Conservation (phyloP, 1,140 invertebrate species). For the Conus betulinus region DNA sequence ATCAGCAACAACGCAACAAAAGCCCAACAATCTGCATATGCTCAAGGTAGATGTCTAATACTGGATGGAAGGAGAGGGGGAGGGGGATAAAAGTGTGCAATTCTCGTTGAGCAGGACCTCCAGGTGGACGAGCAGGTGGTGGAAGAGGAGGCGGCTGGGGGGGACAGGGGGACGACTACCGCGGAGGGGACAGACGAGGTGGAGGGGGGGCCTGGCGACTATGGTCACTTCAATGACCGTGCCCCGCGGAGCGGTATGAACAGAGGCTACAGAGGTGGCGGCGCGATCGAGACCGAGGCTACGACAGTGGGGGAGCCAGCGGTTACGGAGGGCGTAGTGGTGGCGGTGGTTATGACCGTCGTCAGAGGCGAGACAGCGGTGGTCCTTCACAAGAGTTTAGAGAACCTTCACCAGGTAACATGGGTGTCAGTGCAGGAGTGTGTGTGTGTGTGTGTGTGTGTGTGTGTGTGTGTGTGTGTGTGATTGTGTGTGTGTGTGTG, state of each 20-base stretch:
- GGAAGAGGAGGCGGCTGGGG: conserved; percentile 61
- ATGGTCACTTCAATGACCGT: conserved; percentile 38
- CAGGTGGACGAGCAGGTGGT: conserved; percentile 60
- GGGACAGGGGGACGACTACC: conserved; percentile 46
- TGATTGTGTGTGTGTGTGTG: background rate
- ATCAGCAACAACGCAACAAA: too few relatives aligned
- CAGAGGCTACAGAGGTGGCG: conserved; percentile 34
- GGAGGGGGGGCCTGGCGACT: conserved; percentile 49
- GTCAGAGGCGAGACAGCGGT: conserved; percentile 43
- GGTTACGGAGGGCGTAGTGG: conserved; percentile 39
- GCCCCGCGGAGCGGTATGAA: background rate
- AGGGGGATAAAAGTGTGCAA: too few relatives aligned
- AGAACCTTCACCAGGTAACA: conserved; percentile 62
- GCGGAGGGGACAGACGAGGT: conserved; percentile 38
- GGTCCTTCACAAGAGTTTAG: conserved; percentile 42
- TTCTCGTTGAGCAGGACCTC: too few relatives aligned
- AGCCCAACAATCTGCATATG: too few relatives aligned
- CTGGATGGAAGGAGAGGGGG: too few relatives aligned
- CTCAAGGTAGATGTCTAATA: too few relatives aligned
- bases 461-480: background rate
- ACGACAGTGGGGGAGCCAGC: conserved; percentile 39
- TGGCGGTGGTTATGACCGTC: conserved; percentile 37
- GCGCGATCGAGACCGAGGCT: conserved; percentile 23
- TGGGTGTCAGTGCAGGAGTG: background rate
- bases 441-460: background rate